Evolutionary conservation across 1,140 invertebrate species (phyloP), one percentile per base, ranked within the genome.

Genomic region (Drosophila sucinea): DNA sequence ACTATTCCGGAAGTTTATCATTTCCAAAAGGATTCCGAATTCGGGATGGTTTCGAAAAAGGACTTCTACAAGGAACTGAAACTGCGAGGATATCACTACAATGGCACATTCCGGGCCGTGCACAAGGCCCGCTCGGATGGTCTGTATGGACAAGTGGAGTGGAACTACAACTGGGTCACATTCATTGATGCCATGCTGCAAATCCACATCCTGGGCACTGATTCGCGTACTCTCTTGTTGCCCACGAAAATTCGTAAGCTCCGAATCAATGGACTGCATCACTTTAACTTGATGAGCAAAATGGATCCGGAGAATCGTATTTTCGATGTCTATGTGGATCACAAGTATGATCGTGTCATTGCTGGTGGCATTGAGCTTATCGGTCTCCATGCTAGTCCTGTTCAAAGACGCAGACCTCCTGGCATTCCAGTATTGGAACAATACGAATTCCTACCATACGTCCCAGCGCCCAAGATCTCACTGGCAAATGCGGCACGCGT

Each of bases 121-220:
- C 55, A 65, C 7, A 55, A 62, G 84, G 93, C 51, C 79, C 92
- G 60, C 70, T 92, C 57, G 81, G 93, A 73, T 93, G 93, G 72
- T 25, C 92, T 70, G 55, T 92, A 66, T 91, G 96, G 95, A 25
- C 90, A 90, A 25, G 92, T 95, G 0, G 73, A 79, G 33, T 98
- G 97, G 97, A 92, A 92, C 11, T 90, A 96, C 78, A 98, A 98
- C 91, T 99, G 97, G 97, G 95, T 98, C 0, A 94, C 97, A 0
- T 99, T 98, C 91, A 95, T 99, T 94, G 98, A 99, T 91, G 97
- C 96, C 17, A 96, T 99, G 95, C 92, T 99, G 17, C 98, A 99
- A 91, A 95, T 98, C 71, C 94, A 96, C 72, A 95, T 98, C 55
- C 82, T 98, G 1, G 94, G 94, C 30, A 92, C 94, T n/a, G 96